Evolutionary conservation across 2,797 vertebrate species (phyloP), one percentile per base, ranked within the genome.

Genomic region (Girardinus metallicus): DNA sequence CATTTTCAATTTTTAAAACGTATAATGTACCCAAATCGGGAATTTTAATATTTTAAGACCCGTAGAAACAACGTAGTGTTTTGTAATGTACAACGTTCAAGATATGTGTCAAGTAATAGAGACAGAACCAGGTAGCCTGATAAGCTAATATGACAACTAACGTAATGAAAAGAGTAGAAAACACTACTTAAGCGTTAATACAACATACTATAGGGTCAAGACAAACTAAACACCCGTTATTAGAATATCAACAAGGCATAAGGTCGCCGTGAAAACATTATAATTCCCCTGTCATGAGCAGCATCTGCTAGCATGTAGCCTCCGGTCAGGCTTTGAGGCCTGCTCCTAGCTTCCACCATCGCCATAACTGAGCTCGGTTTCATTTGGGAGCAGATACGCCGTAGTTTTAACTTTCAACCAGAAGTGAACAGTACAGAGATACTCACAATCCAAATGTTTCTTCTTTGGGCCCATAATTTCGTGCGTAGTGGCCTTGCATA

Each of bases 371-470:
- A 43, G 72, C 55, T 57, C 13, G 1, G 72, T 47, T 83, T 70
- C 60, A 53, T 77, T 71, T 34, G 26, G 41, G 2, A 29, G 18
- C 31, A 86, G 51, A 29, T 39, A 2, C 83, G n/a, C 36, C 3
- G 21, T 71, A 31, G 47, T 18, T 36, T 47, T 75, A 39, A 46
- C 62, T 41, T 46, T 29, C 0, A 39, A 66, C 47, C 31, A 70
- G 44, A n/a, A 18, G 12, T 3, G 57, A 76, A 49, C n/a, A 9
- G 62, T 75, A 62, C 43, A 53, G 41, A 7, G 12, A 88, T 94
- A 98, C 98, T 99, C 91, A 99, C 97, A 97, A 73, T 97, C 97
- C 94, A 99, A 93, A 75, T 99, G 97, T 93, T 97, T 98, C 93
- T 97, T 97, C 88, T 97, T 97, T 34, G 98, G 97, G 53, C 98